Evolutionary conservation across 2,797 vertebrate species (phyloP).

Genomic region (Tokudaia tokunoshimensis): DNA sequence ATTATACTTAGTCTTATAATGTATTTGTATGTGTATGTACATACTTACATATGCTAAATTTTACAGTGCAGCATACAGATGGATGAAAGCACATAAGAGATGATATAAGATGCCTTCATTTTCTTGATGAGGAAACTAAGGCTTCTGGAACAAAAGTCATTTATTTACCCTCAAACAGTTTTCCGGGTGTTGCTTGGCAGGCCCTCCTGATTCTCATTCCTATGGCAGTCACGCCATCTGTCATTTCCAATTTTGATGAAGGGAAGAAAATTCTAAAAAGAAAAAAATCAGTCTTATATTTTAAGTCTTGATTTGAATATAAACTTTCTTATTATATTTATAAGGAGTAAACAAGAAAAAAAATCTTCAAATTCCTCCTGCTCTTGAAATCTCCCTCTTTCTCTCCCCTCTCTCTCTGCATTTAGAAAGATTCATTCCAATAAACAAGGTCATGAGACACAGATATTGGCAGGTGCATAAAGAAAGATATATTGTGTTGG

Average conservation of each 20-base stretch:
- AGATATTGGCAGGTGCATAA: conserved; percentile 68
- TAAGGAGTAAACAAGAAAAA: conserved; percentile 25
- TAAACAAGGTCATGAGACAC: conserved; percentile 51
- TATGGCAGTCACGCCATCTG: not conserved
- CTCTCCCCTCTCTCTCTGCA: not conserved
- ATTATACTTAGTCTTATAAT: not conserved
- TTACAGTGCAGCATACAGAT: not conserved
- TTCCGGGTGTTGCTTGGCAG: not conserved
- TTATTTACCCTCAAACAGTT: conserved; percentile 7
- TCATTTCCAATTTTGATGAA: not conserved
- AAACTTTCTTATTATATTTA: conserved; percentile 14
- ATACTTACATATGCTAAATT: not conserved
- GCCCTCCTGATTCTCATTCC: not conserved
- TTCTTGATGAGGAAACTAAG: conserved; percentile 22
- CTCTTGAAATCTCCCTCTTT: not conserved
- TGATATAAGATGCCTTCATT: not conserved
- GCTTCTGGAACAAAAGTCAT: not conserved
- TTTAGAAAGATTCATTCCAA: conserved; percentile 53
- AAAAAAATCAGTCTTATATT: not conserved
- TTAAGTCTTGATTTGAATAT: conserved; percentile 20
- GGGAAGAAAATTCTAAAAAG: not conserved
- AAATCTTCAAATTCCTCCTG: not conserved
- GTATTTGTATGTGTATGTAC: not conserved
- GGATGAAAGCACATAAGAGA: not conserved
- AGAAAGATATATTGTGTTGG: conserved; percentile 73